Percentiles rank a stretch among this genome's conserved stretches.
Evolutionary conservation across 2,797 vertebrate species (phyloP).

Genomic region (Cyclopterus lumpus): DNA sequence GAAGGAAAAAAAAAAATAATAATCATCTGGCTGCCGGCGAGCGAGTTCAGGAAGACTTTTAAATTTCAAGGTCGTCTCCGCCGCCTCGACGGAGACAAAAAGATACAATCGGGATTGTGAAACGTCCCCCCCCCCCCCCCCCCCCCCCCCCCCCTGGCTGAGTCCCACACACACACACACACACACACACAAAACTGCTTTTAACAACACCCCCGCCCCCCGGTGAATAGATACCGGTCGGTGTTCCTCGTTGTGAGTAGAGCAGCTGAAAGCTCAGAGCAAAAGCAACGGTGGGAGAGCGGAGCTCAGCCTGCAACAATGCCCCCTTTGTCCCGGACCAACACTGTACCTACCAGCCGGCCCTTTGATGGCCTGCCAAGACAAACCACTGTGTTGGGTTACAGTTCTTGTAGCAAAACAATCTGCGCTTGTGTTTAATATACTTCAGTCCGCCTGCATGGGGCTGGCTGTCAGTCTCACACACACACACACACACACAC

Average conservation of each 20-base stretch:
- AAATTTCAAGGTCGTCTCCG: constrained; percentile 59
- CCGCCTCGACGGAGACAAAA: constrained; percentile 30
- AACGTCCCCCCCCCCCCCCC: neutral
- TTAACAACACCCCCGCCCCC: constrained; percentile 17
- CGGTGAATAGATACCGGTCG: constrained; percentile 81
- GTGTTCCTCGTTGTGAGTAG: constrained; percentile 76
- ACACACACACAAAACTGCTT: no score
- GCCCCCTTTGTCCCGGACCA: constrained; percentile 87
- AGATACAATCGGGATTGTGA: constrained; percentile 22
- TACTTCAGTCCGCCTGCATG: constrained; percentile 86
- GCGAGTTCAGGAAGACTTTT: constrained; percentile 57
- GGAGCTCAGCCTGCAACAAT: constrained; percentile 87
- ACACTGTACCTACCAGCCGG: constrained; percentile 86
- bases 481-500: constrained; percentile 26
- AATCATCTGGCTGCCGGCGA: constrained; percentile 59
- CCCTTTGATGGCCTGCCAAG: constrained; percentile 91
- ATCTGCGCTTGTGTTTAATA: constrained; percentile 91
- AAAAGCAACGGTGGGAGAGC: constrained; percentile 82
- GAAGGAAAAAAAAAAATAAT: no score
- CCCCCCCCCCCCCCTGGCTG: neutral
- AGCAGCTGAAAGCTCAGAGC: constrained; percentile 79
- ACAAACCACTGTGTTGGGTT: constrained; percentile 90
- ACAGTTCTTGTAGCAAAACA: constrained; percentile 90
- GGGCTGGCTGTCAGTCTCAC: constrained; percentile 85
- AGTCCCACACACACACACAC: constrained; percentile 3